Conservation (phyloP, 1,140 invertebrate genomes). For the Rhyacophila brunnea region DNA sequence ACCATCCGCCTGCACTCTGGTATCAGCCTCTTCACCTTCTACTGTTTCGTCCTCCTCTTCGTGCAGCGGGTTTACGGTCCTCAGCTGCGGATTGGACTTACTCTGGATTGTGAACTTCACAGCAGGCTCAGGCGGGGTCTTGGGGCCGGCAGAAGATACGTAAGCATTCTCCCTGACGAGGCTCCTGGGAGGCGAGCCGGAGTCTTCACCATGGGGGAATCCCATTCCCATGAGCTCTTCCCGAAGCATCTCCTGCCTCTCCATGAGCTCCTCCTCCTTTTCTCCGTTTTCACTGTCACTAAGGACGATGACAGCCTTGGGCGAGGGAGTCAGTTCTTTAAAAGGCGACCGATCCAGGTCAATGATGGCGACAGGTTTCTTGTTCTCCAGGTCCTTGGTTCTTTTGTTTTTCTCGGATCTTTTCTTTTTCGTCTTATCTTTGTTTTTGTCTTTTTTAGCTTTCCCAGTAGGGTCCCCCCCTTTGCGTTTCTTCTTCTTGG, state of each 20-base stretch:
- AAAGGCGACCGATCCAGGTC: constrained; percentile 83
- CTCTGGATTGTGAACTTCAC: constrained; percentile 36
- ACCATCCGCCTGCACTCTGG: constrained; percentile 12
- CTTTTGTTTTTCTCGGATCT: constrained; percentile 53
- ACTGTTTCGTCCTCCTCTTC: constrained; percentile 44
- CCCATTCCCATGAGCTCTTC: constrained; percentile 30
- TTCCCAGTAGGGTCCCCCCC: constrained; percentile 55
- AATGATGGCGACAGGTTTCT: constrained; percentile 79
- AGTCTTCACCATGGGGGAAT: constrained; percentile 40
- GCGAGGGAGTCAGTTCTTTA: constrained; percentile 74
- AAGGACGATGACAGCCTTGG: constrained; percentile 75
- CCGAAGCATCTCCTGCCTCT: constrained; percentile 41
- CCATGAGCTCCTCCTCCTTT: constrained; percentile 38
- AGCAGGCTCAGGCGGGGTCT: constrained; percentile 43
- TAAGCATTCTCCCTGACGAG: constrained; percentile 46
- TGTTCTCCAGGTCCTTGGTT: constrained; percentile 53
- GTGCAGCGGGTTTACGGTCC: constrained; percentile 36
- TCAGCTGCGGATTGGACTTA: constrained; percentile 31
- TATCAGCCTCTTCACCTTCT: constrained; percentile 42
- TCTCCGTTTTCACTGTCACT: constrained; percentile 75
- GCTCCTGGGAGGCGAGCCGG: constrained; percentile 38
- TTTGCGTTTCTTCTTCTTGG: constrained; percentile 47
- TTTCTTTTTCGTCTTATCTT: constrained; percentile 50
- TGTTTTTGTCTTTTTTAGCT: constrained; percentile 45
- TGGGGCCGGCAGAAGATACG: constrained; percentile 47